Evolutionary conservation across 1,140 invertebrate genomes (phyloP).

Genomic region (Ridgeia piscesae): DNA sequence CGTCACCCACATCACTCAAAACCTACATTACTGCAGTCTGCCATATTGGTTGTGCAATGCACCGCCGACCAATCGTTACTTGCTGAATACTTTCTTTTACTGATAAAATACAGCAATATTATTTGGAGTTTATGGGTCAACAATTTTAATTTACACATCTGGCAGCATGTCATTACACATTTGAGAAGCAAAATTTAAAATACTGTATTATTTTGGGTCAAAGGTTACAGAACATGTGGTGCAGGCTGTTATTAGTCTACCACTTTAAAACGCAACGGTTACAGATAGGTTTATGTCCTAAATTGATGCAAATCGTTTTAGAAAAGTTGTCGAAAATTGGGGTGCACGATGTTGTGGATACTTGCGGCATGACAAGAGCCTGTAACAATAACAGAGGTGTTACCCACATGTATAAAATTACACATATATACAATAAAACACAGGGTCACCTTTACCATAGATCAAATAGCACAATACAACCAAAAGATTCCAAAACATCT

Average conservation of each 20-base stretch:
- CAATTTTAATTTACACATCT: neutral
- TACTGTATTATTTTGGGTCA: neutral
- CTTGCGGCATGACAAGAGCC: no score
- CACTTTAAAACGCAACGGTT: neutral
- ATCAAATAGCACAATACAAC: no score
- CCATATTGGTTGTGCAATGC: conserved; percentile 51
- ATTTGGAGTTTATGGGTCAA: neutral
- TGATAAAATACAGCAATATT: neutral
- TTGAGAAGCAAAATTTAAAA: neutral
- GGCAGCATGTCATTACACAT: neutral
- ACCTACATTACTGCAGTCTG: conserved; percentile 52
- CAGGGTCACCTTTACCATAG: no score
- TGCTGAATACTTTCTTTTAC: neutral
- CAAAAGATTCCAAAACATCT: no score
- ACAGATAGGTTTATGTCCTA: neutral
- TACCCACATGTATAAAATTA: no score
- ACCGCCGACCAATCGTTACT: neutral
- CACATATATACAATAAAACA: no score
- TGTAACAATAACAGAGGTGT: no score
- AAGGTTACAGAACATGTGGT: neutral
- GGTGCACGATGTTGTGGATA: neutral
- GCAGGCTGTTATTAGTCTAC: neutral
- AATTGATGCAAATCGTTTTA: neutral
- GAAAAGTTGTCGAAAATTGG: neutral
- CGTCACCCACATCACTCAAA: conserved; percentile 26